Evolutionary conservation across 1,140 invertebrate species (phyloP).

Genomic region (Sogatella furcifera): DNA sequence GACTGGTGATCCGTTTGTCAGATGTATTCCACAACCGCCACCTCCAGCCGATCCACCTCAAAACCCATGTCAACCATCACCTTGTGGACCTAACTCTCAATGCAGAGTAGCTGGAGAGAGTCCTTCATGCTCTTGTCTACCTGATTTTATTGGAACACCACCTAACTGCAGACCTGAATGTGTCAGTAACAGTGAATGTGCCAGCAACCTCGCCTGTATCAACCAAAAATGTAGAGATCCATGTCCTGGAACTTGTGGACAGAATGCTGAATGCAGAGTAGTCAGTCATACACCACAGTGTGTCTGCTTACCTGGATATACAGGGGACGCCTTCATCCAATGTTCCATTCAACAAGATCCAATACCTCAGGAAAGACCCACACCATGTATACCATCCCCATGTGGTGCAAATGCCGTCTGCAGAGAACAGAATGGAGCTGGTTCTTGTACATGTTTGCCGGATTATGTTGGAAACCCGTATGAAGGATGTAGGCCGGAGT

Average conservation of each 20-base stretch:
- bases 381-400: conserved; percentile 61
- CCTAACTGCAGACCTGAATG: conserved; percentile 56
- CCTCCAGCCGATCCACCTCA: conserved; percentile 24
- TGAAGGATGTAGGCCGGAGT: conserved; percentile 54
- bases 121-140: conserved; percentile 52
- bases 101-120: conserved; percentile 46
- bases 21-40: conserved; percentile 32
- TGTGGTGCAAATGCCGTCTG: conserved; percentile 69
- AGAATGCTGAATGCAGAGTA: conserved; percentile 60
- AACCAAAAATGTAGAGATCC: conserved; percentile 57
- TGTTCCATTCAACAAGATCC: conserved; percentile 40
- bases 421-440: conserved; percentile 62
- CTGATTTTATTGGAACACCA: conserved; percentile 47
- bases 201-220: conserved; percentile 49
- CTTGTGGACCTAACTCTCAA: conserved; percentile 52
- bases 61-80: conserved; percentile 41
- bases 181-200: conserved; percentile 52
- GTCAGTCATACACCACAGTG: conserved; percentile 64
- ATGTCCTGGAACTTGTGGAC: conserved; percentile 57
- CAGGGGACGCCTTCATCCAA: conserved; percentile 61
- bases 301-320: conserved; percentile 56
- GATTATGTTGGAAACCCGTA: conserved; percentile 43
- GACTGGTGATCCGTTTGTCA: conserved; percentile 42
- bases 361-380: conserved; percentile 21
- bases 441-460: conserved; percentile 42